Conservation (phyloP, 2,797 vertebrate genomes). For the Naso thynnoides region DNA sequence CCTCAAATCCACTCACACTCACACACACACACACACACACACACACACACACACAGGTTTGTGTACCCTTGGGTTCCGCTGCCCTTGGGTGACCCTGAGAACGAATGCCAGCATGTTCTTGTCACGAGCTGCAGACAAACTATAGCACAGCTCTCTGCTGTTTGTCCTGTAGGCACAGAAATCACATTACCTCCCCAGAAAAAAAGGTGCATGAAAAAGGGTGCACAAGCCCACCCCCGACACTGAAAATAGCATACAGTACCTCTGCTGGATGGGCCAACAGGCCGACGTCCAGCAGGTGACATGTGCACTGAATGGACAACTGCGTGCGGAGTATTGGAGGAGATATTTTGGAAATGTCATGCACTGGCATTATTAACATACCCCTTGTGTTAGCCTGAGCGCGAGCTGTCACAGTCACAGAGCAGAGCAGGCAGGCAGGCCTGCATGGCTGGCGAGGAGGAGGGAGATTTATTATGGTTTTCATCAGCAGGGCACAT, state of each 20-base stretch:
- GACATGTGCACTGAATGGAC: slow-evolving; percentile 56
- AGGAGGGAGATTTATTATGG: slow-evolving; percentile 47
- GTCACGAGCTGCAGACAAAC: slow-evolving; percentile 60
- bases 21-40: slow-evolving; percentile 13
- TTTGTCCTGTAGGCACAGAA: slow-evolving; percentile 45
- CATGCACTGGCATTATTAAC: slow-evolving; percentile 67
- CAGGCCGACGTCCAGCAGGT: slow-evolving; percentile 49
- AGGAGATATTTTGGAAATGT: slow-evolving; percentile 71
- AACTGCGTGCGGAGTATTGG: slow-evolving; percentile 46
- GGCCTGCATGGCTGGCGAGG: slow-evolving; percentile 10
- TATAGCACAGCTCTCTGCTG: slow-evolving; percentile 27
- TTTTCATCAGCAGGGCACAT: slow-evolving; percentile 52
- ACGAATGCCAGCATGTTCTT: slow-evolving; percentile 29
- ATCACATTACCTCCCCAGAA: slow-evolving; percentile 50
- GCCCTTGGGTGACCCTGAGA: slow-evolving; percentile 54
- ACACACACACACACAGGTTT: slow-evolving; percentile 17
- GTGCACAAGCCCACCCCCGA: slow-evolving; percentile 6
- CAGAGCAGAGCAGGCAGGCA: slow-evolving; percentile 23
- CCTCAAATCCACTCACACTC: too few species aligned
- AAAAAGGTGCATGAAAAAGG: slow-evolving; percentile 47
- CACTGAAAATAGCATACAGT: slow-evolving; percentile 56
- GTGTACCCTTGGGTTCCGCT: slow-evolving; percentile 36
- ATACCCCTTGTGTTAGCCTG: slow-evolving; percentile 51
- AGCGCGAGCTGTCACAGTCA: slow-evolving; percentile 36
- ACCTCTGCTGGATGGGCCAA: slow-evolving; percentile 39